These are phyloP conservation scores for Herpailurus yagouaroundi DNA, from an alignment of 2,113 vertebrate genomes.

Conservation along the genomic window DNA sequence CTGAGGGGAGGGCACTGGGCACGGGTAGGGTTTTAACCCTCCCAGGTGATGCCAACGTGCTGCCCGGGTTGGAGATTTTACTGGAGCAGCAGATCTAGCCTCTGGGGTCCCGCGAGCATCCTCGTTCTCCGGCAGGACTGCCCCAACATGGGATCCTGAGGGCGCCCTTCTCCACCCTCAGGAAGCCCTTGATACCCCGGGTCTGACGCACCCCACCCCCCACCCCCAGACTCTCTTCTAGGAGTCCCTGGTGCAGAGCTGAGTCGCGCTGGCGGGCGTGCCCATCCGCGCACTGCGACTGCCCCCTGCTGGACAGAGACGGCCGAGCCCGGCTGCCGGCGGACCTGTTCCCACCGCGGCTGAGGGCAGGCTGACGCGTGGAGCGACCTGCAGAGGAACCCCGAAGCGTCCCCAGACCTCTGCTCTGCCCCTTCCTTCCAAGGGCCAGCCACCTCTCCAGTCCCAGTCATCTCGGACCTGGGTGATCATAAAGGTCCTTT, in stretches of 20 bases:
- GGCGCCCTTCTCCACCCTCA: background rate
- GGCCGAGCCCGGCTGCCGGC: background rate
- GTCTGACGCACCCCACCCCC: background rate
- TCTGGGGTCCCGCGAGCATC: background rate
- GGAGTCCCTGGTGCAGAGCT: rapidly evolving
- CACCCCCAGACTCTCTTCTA: background rate
- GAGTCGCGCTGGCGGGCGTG: rapidly evolving
- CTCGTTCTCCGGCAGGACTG: background rate
- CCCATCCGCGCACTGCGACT: slow-evolving; percentile 53
- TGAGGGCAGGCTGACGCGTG: background rate
- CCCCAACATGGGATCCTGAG: background rate
- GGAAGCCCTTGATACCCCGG: background rate
- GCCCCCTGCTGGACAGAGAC: slow-evolving; percentile 76
- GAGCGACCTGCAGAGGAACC: background rate
- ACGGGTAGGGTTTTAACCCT: background rate
- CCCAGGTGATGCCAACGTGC: rapidly evolving
- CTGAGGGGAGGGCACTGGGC: too few relatives aligned
- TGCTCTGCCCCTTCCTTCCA: background rate
- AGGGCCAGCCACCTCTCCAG: background rate
- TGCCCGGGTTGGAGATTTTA: background rate
- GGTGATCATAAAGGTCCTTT: background rate
- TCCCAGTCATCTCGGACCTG: background rate
- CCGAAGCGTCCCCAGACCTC: background rate
- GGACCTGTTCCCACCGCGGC: background rate
- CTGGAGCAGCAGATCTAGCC: background rate